Conservation (phyloP, 2,797 vertebrate genomes). For the Phataginus tetradactyla region DNA sequence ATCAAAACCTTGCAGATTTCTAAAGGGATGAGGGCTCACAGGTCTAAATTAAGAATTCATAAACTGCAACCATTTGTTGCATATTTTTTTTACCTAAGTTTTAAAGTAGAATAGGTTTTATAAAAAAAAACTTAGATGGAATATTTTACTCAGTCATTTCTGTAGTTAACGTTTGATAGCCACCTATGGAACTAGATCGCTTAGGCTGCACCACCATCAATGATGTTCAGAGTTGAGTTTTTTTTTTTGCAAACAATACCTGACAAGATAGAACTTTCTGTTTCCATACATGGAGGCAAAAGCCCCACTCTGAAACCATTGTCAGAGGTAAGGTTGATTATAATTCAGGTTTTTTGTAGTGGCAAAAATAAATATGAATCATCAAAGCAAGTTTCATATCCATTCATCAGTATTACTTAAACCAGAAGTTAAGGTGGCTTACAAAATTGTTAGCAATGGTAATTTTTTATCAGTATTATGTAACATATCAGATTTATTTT, state of each 20-base stretch:
- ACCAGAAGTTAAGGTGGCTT: conserved; percentile 82
- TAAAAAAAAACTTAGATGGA: conserved; percentile 81
- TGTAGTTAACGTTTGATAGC: conserved; percentile 83
- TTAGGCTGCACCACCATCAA: conserved; percentile 27
- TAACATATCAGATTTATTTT: conserved; percentile 93
- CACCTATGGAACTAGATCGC: conserved; percentile 76
- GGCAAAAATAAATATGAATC: conserved; percentile 56
- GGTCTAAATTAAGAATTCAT: conserved; percentile 80
- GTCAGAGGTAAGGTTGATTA: conserved; percentile 32
- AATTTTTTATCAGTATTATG: conserved; percentile 91
- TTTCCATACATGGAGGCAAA: conserved; percentile 67
- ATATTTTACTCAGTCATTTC: conserved; percentile 84
- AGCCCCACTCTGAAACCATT: conserved; percentile 41
- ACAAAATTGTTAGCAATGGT: conserved; percentile 82
- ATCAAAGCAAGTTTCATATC: conserved; percentile 68
- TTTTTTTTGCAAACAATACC: conserved; percentile 46
- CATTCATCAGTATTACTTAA: conserved; percentile 77
- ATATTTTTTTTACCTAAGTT: conserved; percentile 83
- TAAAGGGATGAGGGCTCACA: conserved; percentile 83
- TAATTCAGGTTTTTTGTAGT: conserved; percentile 47
- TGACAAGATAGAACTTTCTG: conserved; percentile 64
- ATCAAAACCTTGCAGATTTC: conserved; percentile 82
- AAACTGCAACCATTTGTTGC: conserved; percentile 84
- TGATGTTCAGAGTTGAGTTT: conserved; percentile 11
- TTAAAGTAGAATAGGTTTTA: conserved; percentile 85